A percentile compares a stretch with the other conserved stretches of the same genome.
phyloP scores from a whole-genome alignment of 2,113 vertebrate species.

The Stigmatopora nigra region DNA sequence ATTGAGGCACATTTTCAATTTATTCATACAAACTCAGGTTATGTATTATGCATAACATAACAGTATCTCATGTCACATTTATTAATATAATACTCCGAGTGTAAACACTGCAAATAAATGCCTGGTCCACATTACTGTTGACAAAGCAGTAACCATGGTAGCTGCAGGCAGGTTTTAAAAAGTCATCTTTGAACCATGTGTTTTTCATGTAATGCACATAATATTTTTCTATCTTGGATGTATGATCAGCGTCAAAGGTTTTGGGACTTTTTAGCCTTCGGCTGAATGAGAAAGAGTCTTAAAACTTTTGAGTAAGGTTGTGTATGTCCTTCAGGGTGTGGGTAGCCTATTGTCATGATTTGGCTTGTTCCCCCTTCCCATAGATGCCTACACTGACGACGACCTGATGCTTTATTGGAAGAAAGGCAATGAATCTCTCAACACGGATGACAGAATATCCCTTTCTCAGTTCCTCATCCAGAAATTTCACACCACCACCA shows the following conservation, averaged over 20 bases:
- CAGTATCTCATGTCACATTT: no score
- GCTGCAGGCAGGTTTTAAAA: neutral
- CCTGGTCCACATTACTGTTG: neutral
- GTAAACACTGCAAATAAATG: neutral
- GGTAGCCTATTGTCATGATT: neutral
- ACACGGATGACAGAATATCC: conserved; percentile 94
- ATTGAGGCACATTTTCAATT: no score
- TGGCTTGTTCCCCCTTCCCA: neutral
- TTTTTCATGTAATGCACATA: neutral
- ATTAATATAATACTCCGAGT: no score
- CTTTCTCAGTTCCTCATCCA: conserved; percentile 97
- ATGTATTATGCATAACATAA: no score
- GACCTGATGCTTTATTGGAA: conserved; percentile 99
- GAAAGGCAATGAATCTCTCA: conserved; percentile 93
- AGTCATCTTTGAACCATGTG: neutral
- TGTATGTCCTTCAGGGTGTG: neutral
- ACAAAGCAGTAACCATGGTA: neutral
- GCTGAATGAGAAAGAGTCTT: no score
- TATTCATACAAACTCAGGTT: no score
- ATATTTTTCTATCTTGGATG: no score
- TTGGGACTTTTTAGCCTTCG: no score
- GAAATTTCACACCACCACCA: conserved; percentile 95
- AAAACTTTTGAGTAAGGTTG: no score
- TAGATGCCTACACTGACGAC: conserved; percentile 96
- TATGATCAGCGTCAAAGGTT: no score